Evolutionary conservation across 2,113 vertebrate genomes (phyloP), one percentile per base, ranked within the genome.

Genomic region (Cynocephalus volans): DNA sequence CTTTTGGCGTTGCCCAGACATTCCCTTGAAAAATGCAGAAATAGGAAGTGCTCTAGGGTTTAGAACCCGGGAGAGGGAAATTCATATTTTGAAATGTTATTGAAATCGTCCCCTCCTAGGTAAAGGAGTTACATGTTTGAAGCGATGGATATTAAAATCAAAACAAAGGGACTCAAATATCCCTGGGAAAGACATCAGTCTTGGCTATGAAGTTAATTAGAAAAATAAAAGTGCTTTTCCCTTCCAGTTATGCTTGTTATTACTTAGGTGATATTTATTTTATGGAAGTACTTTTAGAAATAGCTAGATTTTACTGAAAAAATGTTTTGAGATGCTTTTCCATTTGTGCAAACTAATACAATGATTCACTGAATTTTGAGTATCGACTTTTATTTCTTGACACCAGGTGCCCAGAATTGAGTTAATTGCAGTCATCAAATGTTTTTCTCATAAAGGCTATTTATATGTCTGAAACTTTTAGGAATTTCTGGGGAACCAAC

Each of bases 151-250:
- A 95, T 21, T 56, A 95, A 65, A 48, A 95, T 0, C 33, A 90
- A 89, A 45, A 91, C 56, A 97, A 96, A 97, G 4, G 73, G 36
- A 92, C 56, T 91, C 1, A 6, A 70, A 58, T 1, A 24, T 76
- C 23, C 0, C n/a, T 52, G 69, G 89, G 96, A 96, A 97, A 97
- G 26, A 72, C 56, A 90, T 95, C n/a, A 36, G 69, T 97, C 96
- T 98, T 94, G 84, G 48, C 93, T 77, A 31, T 56, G 75, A 92
- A 92, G 91, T 92, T 98, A 92, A 95, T 97, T 97, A 95, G 94
- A 93, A 96, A 82, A 98, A 96, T 95, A 96, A 98, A 98, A 97
- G 85, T 69, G 96, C 62, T 98, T 97, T 97, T 98, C 90, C 80
- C 85, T 96, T 96, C 90, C 54, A 98, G 93, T 97, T 98, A 96